Conservation (phyloP, 1,140 invertebrate species). For the Drosophila tristis region DNA sequence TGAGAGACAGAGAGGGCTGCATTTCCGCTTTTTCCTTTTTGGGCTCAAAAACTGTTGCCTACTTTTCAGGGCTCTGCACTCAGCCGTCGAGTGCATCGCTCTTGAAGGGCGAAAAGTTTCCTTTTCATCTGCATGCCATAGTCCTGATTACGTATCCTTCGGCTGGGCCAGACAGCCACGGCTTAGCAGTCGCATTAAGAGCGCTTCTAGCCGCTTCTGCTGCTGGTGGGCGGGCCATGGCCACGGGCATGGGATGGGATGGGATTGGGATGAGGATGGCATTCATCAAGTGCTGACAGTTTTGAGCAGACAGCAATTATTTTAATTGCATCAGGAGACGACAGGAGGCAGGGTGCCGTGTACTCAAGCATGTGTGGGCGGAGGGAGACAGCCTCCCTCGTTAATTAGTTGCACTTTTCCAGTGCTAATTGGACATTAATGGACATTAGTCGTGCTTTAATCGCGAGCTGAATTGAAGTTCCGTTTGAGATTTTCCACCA, state of each 20-base stretch:
- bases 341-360: neutral
- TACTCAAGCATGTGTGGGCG: slow-evolving; percentile 1
- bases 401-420: neutral
- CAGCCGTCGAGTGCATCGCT: slow-evolving; percentile 25
- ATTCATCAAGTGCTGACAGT: slow-evolving; percentile 48
- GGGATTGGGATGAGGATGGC: neutral
- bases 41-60: slow-evolving; percentile 35
- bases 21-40: slow-evolving; percentile 27
- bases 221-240: too few relatives aligned
- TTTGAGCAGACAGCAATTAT: slow-evolving; percentile 55
- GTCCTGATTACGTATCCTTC: slow-evolving; percentile 45
- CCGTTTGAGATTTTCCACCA: too few relatives aligned
- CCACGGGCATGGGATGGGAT: neutral
- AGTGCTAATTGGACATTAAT: slow-evolving; percentile 8
- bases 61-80: slow-evolving; percentile 25
- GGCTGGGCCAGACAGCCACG: slow-evolving; percentile 3
- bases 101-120: slow-evolving; percentile 34
- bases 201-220: neutral
- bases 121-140: slow-evolving; percentile 32
- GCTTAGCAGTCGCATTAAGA: slow-evolving; percentile 5
- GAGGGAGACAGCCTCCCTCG: neutral
- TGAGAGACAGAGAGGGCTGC: slow-evolving; percentile 4
- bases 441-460: neutral
- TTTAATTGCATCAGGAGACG: slow-evolving; percentile 39
- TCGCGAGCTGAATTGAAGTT: too few relatives aligned